phyloP scores from a whole-genome alignment of 2,113 vertebrate species.

The Antennarius striatus region DNA sequence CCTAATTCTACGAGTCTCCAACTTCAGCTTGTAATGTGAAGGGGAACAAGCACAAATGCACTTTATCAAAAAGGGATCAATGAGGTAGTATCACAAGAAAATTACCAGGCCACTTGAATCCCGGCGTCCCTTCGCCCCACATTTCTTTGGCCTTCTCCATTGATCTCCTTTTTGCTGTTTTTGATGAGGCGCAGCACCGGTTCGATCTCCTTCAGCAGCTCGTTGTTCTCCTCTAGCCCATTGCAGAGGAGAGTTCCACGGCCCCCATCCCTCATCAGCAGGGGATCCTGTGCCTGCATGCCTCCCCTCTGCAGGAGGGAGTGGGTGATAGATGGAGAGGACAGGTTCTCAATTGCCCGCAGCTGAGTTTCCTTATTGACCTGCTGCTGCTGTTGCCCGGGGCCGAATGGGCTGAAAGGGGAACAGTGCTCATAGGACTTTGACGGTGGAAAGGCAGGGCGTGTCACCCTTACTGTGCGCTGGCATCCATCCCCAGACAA shows the following conservation, averaged over 20 bases:
- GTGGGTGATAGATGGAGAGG: slow-evolving; percentile 68
- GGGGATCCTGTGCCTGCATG: slow-evolving; percentile 59
- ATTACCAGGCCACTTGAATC: slow-evolving; percentile 94
- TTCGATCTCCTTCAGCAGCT: slow-evolving; percentile 92
- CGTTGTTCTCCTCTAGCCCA: slow-evolving; percentile 82
- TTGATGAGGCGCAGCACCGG: slow-evolving; percentile 90
- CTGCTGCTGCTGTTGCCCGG: slow-evolving; percentile 56
- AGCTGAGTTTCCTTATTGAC: slow-evolving; percentile 82
- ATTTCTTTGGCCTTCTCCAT: slow-evolving; percentile 78
- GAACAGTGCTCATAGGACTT: slow-evolving; percentile 82
- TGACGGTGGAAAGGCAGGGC: slow-evolving; percentile 77
- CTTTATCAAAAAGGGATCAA: slow-evolving; percentile 25
- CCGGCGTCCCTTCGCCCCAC: slow-evolving; percentile 84
- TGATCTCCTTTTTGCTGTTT: slow-evolving; percentile 79
- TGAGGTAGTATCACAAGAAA: slow-evolving; percentile 30
- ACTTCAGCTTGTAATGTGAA: not conserved
- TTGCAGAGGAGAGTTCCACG: slow-evolving; percentile 77
- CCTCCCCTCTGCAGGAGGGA: slow-evolving; percentile 66
- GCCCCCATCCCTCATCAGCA: slow-evolving; percentile 69
- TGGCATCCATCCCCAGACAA: slow-evolving; percentile 89
- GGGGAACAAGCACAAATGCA: slow-evolving; percentile 28
- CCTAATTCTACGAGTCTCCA: slow-evolving; percentile 24
- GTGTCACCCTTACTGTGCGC: slow-evolving; percentile 90
- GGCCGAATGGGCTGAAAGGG: slow-evolving; percentile 60
- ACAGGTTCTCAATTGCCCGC: slow-evolving; percentile 79